A percentile compares a stretch with the other conserved stretches of the same genome.
These are phyloP conservation scores for Pantherophis alleghaniensis DNA, from an alignment of 2,797 vertebrate species.

Conservation along the genomic window DNA sequence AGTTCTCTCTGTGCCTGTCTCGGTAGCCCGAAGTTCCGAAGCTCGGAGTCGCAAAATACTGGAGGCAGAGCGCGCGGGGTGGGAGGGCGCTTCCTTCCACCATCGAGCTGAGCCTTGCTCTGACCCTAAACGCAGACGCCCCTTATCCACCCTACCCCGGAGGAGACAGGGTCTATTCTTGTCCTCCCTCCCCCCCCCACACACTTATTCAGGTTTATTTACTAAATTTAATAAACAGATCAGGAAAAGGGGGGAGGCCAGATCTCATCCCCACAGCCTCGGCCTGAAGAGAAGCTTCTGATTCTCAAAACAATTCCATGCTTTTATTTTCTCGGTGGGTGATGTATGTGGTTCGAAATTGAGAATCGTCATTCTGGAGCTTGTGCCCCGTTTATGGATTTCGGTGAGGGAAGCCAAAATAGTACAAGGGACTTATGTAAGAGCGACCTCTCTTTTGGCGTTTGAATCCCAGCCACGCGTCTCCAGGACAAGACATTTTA, in stretches of 20 bases:
- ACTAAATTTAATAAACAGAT: constrained; percentile 65
- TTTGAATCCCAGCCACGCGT: not conserved
- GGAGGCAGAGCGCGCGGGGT: too few species aligned
- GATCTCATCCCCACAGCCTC: constrained; percentile 34
- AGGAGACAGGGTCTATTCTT: not conserved
- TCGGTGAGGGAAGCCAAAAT: not conserved
- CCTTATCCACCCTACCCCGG: not conserved
- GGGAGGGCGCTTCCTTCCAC: too few species aligned
- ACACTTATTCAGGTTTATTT: constrained; percentile 46
- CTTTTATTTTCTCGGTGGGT: constrained; percentile 64
- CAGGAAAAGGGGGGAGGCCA: constrained; percentile 73
- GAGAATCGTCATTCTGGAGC: not conserved
- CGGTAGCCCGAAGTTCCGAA: not conserved
- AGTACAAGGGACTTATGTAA: not conserved
- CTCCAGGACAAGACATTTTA: not conserved
- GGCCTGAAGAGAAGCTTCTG: constrained; percentile 80
- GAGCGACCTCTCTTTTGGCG: not conserved
- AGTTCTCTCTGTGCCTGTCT: not conserved
- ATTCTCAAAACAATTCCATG: constrained; percentile 56
- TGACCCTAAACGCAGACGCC: not conserved
- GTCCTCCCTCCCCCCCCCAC: not conserved
- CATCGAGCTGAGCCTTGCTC: not conserved
- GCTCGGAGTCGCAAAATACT: not conserved
- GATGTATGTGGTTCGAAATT: constrained; percentile 15
- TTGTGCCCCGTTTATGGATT: not conserved